phyloP scores from a whole-genome alignment of 2,888 invertebrate genomes.

The Adelognathus sp. region DNA sequence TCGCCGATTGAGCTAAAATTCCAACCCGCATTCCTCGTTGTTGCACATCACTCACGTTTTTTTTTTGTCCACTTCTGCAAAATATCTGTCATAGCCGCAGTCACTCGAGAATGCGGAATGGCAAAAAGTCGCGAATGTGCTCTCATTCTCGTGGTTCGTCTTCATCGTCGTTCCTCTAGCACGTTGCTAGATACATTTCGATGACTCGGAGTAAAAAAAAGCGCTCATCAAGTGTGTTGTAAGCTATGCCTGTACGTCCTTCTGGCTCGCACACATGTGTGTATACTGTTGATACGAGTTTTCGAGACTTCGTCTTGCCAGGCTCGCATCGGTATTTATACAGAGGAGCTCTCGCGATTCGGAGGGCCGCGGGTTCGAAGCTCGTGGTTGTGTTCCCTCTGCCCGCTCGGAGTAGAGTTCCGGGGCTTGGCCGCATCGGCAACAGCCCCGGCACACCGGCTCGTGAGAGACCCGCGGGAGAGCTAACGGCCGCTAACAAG shows the following conservation, averaged over 20 bases:
- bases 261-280: constrained; percentile 6
- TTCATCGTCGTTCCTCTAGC: background rate
- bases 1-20: no score
- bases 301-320: no score
- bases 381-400: no score
- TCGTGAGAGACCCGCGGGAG: constrained; percentile 57
- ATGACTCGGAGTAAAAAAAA: background rate
- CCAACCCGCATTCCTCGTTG: no score
- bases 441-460: constrained; percentile 37
- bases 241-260: no score
- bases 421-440: constrained; percentile 34
- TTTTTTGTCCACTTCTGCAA: background rate
- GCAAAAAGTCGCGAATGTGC: constrained; percentile 3
- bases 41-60: no score
- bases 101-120: background rate
- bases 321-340: no score
- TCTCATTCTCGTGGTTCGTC: constrained; percentile 37
- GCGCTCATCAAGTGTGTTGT: no score
- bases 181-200: background rate
- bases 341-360: no score
- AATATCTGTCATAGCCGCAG: constrained; percentile 19
- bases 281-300: constrained; percentile 40
- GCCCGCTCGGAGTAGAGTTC: constrained; percentile 28
- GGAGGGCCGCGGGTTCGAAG: constrained; percentile 30
- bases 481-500: constrained; percentile 72